A percentile compares a stretch with the other conserved stretches of the same genome.
These are phyloP conservation scores for Odobenus rosmarus DNA, from an alignment of 2,113 vertebrate species.

Conservation along the genomic window DNA sequence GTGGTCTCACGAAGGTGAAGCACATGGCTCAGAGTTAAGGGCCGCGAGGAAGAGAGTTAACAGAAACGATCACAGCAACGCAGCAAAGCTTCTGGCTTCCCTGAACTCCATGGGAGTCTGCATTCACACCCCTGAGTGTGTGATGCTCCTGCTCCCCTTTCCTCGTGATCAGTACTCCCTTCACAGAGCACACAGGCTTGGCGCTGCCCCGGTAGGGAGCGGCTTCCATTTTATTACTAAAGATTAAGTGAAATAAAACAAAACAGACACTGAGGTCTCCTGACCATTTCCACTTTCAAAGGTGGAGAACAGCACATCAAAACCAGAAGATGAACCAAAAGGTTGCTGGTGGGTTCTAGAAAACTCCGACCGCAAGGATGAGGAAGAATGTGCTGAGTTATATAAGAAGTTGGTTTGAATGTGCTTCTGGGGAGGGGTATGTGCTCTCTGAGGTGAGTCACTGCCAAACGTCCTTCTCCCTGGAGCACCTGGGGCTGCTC, in stretches of 20 bases:
- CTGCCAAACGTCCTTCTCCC: not conserved
- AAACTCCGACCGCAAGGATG: not conserved
- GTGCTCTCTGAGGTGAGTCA: fast-evolving
- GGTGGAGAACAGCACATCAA: not conserved
- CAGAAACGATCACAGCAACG: fast-evolving
- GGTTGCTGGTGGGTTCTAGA: not conserved
- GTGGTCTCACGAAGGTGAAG: not conserved
- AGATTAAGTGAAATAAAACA: not conserved
- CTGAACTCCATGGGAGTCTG: fast-evolving
- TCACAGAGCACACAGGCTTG: fast-evolving
- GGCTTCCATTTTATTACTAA: not conserved
- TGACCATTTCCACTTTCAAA: slow-evolving; percentile 82
- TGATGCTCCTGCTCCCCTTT: not conserved
- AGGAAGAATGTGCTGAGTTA: not conserved
- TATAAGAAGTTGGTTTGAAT: not conserved
- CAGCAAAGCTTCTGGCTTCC: not conserved
- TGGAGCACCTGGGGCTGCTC: not conserved
- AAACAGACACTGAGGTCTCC: slow-evolving; percentile 22
- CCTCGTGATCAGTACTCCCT: fast-evolving
- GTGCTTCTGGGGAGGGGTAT: not conserved
- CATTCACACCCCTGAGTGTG: fast-evolving
- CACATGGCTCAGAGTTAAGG: fast-evolving
- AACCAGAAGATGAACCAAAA: slow-evolving; percentile 67
- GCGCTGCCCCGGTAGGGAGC: fast-evolving
- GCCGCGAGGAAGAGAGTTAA: fast-evolving